Evolutionary conservation across 92 coral and sea anemone species (phyloP).

Genomic region (Epizoanthus ramosus): DNA sequence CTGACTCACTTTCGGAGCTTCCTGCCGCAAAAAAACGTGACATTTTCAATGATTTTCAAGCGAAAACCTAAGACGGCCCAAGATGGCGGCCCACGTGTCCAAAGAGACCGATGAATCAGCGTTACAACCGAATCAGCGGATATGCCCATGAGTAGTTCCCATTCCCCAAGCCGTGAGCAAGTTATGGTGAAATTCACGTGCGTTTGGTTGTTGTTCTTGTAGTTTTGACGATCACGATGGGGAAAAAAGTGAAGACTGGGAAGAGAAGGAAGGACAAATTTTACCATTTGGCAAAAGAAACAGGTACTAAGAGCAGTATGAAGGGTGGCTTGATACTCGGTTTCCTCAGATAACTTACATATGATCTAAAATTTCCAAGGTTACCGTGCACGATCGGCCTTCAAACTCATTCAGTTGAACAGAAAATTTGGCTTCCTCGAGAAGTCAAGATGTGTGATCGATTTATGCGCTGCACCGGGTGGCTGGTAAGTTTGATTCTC

Average conservation of each 20-base stretch:
- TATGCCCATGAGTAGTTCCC: conserved; percentile 18
- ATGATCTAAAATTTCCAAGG: conserved; percentile 50
- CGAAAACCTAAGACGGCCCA: conserved; percentile 41
- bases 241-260: conserved; percentile 90
- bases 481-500: conserved; percentile 73
- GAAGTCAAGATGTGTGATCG: conserved; percentile 87
- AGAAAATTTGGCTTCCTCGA: conserved; percentile 92
- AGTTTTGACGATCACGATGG: conserved; percentile 57
- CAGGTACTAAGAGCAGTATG: conserved; percentile 62
- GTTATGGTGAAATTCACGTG: conserved; percentile 19
- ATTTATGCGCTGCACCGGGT: conserved; percentile 97
- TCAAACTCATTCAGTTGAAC: conserved; percentile 95
- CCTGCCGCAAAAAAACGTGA: conserved; percentile 94
- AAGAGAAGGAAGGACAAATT: conserved; percentile 93
- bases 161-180: conserved; percentile 33
- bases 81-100: conserved; percentile 91
- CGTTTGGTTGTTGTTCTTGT: background rate
- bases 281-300: conserved; percentile 97
- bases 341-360: background rate
- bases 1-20: conserved; percentile 92
- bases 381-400: conserved; percentile 97
- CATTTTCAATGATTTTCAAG: conserved; percentile 53
- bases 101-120: conserved; percentile 29
- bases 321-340: background rate
- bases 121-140: conserved; percentile 30